Evolutionary conservation across 2,113 vertebrate genomes (phyloP).

Genomic region (Prolemur simus): DNA sequence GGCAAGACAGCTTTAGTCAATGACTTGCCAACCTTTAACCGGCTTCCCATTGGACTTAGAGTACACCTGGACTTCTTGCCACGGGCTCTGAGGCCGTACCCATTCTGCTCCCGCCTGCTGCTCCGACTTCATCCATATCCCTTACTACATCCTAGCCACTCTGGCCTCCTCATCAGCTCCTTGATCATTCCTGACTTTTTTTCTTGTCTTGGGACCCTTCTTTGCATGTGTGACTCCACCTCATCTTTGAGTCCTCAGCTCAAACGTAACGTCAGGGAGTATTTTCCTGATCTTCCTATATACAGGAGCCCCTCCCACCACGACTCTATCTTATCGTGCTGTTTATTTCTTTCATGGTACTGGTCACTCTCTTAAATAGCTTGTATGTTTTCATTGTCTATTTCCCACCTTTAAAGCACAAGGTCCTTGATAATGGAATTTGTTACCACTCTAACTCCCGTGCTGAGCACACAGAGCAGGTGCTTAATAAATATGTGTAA

Average conservation of each 20-base stretch:
- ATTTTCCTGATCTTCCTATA: not conserved
- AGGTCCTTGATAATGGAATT: not conserved
- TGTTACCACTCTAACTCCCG: not conserved
- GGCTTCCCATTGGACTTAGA: not conserved
- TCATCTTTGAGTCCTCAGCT: not conserved
- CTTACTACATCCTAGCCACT: not conserved
- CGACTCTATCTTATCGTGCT: not conserved
- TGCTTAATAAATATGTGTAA: not conserved
- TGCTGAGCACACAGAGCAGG: not conserved
- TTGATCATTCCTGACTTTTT: not conserved
- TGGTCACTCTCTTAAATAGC: not conserved
- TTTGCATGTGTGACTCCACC: not conserved
- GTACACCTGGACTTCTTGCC: not conserved
- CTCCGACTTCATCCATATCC: not conserved
- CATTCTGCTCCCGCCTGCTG: not conserved
- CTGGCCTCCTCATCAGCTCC: not conserved
- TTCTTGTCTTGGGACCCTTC: not conserved
- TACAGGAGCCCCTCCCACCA: not conserved
- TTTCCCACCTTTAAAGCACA: not conserved
- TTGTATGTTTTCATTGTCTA: not conserved
- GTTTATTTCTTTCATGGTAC: not conserved
- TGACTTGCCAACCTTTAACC: not conserved
- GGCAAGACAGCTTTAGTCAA: not conserved
- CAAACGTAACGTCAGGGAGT: not conserved
- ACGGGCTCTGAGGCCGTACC: not conserved